A percentile compares a stretch with the other conserved stretches of the same genome.
Evolutionary conservation across 2,113 vertebrate species (phyloP).

Genomic region (Cyanoderma ruficeps): DNA sequence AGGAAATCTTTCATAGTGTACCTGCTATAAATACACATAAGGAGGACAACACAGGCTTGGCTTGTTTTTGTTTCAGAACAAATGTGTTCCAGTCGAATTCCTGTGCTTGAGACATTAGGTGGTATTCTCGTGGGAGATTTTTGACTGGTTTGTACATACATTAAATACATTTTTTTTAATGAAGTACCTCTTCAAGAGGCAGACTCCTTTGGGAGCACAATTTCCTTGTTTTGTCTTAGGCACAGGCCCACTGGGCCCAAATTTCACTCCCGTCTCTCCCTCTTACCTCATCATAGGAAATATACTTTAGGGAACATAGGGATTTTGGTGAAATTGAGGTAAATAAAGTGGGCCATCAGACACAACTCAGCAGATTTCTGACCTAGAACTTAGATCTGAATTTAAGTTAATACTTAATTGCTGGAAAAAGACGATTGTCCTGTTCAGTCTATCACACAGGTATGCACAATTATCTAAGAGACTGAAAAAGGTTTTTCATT

Average conservation of each 20-base stretch:
- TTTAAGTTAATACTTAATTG: background rate
- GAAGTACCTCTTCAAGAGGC: accelerated
- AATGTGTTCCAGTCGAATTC: background rate
- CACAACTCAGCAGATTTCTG: background rate
- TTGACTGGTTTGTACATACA: background rate
- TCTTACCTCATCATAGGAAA: background rate
- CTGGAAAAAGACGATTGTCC: background rate
- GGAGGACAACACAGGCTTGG: background rate
- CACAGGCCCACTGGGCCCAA: background rate
- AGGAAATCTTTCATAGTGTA: background rate
- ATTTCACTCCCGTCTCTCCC: background rate
- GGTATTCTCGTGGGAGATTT: background rate
- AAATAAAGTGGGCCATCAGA: background rate
- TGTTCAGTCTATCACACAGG: background rate
- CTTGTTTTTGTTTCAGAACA: background rate
- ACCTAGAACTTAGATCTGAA: background rate
- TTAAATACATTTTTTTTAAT: background rate
- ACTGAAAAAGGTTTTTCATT: background rate
- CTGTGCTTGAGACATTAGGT: background rate
- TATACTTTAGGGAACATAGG: accelerated
- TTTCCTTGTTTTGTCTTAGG: background rate
- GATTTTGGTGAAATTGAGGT: background rate
- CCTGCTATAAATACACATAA: background rate
- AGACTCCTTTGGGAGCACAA: background rate
- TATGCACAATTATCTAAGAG: background rate